Base-by-base conservation (phyloP, 2,888 invertebrate genomes). In the Pilophorus perplexus region DNA sequence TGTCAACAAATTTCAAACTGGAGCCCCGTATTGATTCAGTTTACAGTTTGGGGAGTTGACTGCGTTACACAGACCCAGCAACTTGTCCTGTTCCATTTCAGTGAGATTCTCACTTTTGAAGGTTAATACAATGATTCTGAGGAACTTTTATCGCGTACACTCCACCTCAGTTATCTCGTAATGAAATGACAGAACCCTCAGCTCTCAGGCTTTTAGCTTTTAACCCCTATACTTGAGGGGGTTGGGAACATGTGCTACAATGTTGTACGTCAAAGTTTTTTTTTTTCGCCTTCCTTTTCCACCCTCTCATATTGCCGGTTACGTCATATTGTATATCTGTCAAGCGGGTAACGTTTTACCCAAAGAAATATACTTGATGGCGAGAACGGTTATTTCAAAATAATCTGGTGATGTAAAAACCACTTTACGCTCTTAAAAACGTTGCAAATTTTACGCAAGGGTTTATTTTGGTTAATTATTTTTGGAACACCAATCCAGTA, bases 231-330 rank as follows among this genome's bases (percentile, higher is more conserved):
- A 27, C 27, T 52, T 52, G 52, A 52, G 16, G 33, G n/a, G 60
- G 60, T 18, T 46, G n/a, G 60, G 46, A 59, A 44, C 60, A 62
- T 62, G 60, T 62, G 60, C 60, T 62, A 14, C 60, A 33, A 44
- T 59, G 60, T 62, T 62, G 46, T 28, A 44, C 60, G 46, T 46
- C 46, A 46, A 57, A 40, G 20, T 12, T n/a, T 46, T 62, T 28
- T 62, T 62, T 46, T 22, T 25, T 25, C n/a, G 4, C 27, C 25
- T 38, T 38, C 22, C 18, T 60, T 27, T 25, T 12, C 16, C 23
- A 23, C 28, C 37, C 37, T 16, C 28, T 52, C 55, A 55, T 55
- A 38, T 38, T n/a, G 37, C 55, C 22, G 38, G 37, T 22, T 55
- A 23, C 55, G 55, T 55, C 55, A 55, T 37, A 38, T 55, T 38